phyloP scores from a whole-genome alignment of 2,113 vertebrate genomes.

The Naja naja region DNA sequence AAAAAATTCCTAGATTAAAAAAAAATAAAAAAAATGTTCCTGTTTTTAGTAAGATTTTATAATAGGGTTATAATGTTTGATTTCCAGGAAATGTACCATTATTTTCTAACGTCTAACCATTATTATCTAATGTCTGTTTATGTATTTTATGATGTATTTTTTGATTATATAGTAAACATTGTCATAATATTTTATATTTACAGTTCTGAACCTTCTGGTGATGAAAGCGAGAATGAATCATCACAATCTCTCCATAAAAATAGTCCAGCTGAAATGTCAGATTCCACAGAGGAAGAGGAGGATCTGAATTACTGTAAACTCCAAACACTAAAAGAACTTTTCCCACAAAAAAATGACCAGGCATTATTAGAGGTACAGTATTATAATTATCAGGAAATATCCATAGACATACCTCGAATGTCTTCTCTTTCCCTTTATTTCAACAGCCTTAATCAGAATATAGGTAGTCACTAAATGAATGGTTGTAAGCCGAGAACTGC shows the following conservation, averaged over 20 bases:
- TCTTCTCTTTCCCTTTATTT: background rate
- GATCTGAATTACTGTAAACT: conserved; percentile 72
- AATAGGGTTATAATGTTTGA: background rate
- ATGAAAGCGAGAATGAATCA: conserved; percentile 44
- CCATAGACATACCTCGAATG: background rate
- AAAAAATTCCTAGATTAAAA: background rate
- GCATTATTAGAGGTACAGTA: conserved; percentile 85
- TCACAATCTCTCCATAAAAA: conserved; percentile 30
- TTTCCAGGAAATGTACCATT: background rate
- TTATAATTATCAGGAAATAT: conserved; percentile 6
- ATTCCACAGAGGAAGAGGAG: background rate
- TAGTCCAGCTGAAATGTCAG: conserved; percentile 12
- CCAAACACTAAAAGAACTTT: conserved; percentile 76
- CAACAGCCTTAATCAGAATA: background rate
- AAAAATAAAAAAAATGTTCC: background rate
- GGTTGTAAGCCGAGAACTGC: background rate
- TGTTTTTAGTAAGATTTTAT: background rate
- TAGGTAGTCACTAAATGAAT: background rate
- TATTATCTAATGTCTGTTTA: background rate
- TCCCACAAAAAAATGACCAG: conserved; percentile 76
- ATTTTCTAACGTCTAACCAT: background rate
- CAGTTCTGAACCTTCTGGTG: conserved; percentile 69
- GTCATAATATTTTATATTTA: background rate
- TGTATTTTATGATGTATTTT: background rate
- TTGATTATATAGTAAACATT: background rate